phyloP scores from a whole-genome alignment of 2,113 vertebrate genomes.

The Triplophysa siluroides region DNA sequence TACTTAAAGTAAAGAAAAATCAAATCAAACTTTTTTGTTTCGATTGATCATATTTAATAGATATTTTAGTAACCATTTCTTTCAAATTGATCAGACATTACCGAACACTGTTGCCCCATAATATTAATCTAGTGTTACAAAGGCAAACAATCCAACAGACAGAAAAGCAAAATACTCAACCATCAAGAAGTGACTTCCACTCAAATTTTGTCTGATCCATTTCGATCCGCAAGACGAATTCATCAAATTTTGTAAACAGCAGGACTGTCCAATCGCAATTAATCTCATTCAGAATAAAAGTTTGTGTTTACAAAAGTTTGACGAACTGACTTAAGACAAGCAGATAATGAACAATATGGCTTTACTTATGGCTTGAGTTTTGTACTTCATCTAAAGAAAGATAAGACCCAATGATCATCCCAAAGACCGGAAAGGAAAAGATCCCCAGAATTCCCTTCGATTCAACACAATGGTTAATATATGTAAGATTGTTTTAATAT shows the following conservation, averaged over 20 bases:
- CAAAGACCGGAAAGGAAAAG: slow-evolving; percentile 11
- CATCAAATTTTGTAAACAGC: background rate
- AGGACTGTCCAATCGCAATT: no score
- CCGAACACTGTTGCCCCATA: slow-evolving; percentile 13
- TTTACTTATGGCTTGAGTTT: background rate
- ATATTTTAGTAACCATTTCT: background rate
- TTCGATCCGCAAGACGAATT: background rate
- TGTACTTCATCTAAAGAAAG: background rate
- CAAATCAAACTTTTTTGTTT: background rate
- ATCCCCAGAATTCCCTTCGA: background rate
- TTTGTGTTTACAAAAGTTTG: background rate
- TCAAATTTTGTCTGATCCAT: background rate
- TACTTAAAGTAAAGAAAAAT: background rate
- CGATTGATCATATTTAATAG: background rate
- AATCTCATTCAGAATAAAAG: no score
- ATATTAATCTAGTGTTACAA: slow-evolving; percentile 44
- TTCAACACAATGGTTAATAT: background rate
- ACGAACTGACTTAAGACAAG: background rate
- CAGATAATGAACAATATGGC: background rate
- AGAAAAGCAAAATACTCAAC: background rate
- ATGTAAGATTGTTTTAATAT: background rate
- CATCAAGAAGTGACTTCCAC: slow-evolving; percentile 7
- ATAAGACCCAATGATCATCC: background rate
- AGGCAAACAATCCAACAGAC: slow-evolving; percentile 3
- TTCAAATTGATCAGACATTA: slow-evolving; percentile 21